Evolutionary conservation across 1,140 invertebrate species (phyloP), one percentile per base, ranked within the genome.

Genomic region (Drosophila sulfurigaster): DNA sequence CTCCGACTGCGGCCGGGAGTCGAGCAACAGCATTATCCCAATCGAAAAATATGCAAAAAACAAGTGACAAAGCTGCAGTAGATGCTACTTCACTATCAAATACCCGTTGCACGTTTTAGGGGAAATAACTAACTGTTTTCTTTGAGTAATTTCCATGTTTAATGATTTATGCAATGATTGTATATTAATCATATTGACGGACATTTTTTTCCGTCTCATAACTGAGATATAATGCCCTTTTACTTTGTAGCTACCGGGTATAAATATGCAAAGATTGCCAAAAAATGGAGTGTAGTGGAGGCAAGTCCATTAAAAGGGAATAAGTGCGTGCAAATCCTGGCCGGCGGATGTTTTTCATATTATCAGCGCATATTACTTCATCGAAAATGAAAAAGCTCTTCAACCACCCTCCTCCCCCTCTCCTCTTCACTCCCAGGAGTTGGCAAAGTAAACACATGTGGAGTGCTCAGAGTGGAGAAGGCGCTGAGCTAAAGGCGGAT

Each of bases 351-450:
- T 89, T 89, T 89, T 89, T 79, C 72, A 85, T 89, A 81, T 88
- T 88, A 88, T 89, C 78, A 89, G 82, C 78, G 81, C 69, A 89
- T 89, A 89, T 89, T 89, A 90, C 86, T 89, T 89, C 65, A 89
- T 85, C 66, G 79, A 70, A 79, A 85, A 89, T 79, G 86, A 81
- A 89, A 79, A 73, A 75, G 69, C 82, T 56, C 54, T 38, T 63
- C 28, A 16, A 13, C 16, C 11, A 28, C 28, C 15, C 25, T 15
- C n/a, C 15, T 11, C 6, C 20, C 8, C 45, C 41, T 32, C 3
- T 7, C 5, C 51, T 46, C 25, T 51, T 49, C 59, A 8, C 49
- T 30, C 32, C 2, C 15, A 69, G 46, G 64, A 72, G 71, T 68
- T 64, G 79, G 54, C 70, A 87, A 87, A 83, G 73, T 72, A 80